These are phyloP conservation scores for Cichladusa arquata DNA, from an alignment of 2,113 vertebrate species.

Conservation along the genomic window DNA sequence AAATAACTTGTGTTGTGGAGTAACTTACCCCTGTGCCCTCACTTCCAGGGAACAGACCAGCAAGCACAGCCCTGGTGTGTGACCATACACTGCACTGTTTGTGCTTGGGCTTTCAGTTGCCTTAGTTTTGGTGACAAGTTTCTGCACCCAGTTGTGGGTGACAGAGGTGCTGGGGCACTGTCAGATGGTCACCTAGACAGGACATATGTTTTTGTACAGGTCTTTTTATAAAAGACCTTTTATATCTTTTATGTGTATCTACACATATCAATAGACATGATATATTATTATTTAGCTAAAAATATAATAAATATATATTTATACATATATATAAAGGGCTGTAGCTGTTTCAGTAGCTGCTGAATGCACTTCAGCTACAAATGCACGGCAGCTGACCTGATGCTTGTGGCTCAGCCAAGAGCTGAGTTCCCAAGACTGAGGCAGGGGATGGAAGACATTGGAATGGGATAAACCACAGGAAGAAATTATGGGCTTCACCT, in stretches of 20 bases:
- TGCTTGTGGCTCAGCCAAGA: neutral
- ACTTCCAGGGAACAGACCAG: neutral
- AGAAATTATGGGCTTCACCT: neutral
- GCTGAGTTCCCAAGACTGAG: neutral
- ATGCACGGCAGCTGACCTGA: neutral
- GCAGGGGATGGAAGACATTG: neutral
- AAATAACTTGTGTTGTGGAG: neutral
- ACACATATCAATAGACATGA: neutral
- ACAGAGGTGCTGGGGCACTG: neutral
- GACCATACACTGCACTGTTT: accelerated
- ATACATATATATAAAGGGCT: neutral
- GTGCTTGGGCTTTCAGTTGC: neutral
- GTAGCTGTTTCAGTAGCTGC: neutral
- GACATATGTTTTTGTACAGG: neutral
- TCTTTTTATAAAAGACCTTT: neutral
- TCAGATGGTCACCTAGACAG: no score
- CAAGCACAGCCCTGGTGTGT: neutral
- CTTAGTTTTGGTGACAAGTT: neutral
- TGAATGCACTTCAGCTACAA: neutral
- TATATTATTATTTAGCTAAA: neutral
- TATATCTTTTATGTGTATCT: neutral
- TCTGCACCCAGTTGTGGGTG: no score
- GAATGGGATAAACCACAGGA: neutral
- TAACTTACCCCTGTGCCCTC: neutral
- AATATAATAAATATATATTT: neutral